Evolutionary conservation across 2,888 invertebrate species (phyloP).

Genomic region (Apoderus coryli): DNA sequence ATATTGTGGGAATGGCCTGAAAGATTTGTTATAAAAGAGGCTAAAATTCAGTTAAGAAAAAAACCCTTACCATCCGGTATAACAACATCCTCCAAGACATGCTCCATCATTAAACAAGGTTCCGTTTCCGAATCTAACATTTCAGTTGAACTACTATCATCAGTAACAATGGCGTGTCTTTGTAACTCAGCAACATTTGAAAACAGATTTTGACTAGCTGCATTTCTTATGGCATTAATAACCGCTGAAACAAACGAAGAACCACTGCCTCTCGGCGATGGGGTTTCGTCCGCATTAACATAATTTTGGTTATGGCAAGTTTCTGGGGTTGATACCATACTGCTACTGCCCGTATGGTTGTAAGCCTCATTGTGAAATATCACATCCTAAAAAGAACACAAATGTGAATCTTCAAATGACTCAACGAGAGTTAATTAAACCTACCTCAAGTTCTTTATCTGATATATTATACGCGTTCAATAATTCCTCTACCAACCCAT

Average conservation of each 20-base stretch:
- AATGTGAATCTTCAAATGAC: too few relatives aligned
- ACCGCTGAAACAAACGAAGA: constrained; percentile 58
- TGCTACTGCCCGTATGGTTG: constrained; percentile 55
- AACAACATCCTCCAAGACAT: constrained; percentile 51
- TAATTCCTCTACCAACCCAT: constrained; percentile 56
- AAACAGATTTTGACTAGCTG: constrained; percentile 29
- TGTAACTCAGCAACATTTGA: constrained; percentile 23
- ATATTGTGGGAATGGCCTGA: constrained; percentile 45
- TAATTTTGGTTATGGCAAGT: neutral
- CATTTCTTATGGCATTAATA: constrained; percentile 51
- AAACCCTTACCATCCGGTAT: constrained; percentile 36
- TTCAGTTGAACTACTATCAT: constrained; percentile 48
- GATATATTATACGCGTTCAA: constrained; percentile 61
- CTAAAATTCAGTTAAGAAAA: constrained; percentile 2
- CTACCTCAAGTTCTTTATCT: constrained; percentile 56
- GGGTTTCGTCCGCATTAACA: constrained; percentile 28
- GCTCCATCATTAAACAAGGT: constrained; percentile 69
- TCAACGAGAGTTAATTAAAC: too few relatives aligned
- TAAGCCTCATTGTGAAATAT: constrained; percentile 69
- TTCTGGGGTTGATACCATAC: constrained; percentile 39
- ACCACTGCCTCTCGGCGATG: constrained; percentile 43
- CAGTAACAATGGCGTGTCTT: constrained; percentile 22
- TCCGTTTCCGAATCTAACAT: constrained; percentile 72
- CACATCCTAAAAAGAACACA: constrained; percentile 46
- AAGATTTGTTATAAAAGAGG: neutral